These are phyloP conservation scores for Platichthys flesus DNA, from an alignment of 2,113 vertebrate genomes.

Conservation along the genomic window DNA sequence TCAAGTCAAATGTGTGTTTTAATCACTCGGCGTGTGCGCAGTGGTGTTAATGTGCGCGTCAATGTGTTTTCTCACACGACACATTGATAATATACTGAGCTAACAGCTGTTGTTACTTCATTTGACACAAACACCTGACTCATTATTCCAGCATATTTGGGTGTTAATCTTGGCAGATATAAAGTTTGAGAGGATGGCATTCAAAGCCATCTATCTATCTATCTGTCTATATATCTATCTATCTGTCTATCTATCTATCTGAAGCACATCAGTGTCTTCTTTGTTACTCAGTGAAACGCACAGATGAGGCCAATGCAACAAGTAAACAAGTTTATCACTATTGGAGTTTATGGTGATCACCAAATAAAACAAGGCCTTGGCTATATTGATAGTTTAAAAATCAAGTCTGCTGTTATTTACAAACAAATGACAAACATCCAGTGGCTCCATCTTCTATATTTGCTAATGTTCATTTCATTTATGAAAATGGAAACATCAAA, in stretches of 20 bases:
- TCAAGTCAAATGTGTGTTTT: neutral
- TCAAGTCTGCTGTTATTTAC: neutral
- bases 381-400: neutral
- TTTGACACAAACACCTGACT: neutral
- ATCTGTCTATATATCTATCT: no score
- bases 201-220: no score
- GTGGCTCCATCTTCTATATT: neutral
- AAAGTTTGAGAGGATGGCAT: no score
- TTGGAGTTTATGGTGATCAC: no score
- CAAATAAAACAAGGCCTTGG: no score
- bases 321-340: no score
- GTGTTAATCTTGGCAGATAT: neutral
- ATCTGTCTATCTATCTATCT: no score
- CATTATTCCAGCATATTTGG: neutral
- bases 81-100: neutral
- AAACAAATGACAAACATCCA: neutral
- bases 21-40: neutral
- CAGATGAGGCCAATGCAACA: no score
- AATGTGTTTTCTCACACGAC: neutral
- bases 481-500: no score
- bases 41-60: neutral
- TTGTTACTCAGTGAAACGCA: no score
- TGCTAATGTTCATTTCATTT: no score
- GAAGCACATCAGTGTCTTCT: no score
- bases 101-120: neutral